Evolutionary conservation across 2,888 invertebrate genomes (phyloP), one percentile per base, ranked within the genome.

Genomic region (Choristoneura rosaceana): DNA sequence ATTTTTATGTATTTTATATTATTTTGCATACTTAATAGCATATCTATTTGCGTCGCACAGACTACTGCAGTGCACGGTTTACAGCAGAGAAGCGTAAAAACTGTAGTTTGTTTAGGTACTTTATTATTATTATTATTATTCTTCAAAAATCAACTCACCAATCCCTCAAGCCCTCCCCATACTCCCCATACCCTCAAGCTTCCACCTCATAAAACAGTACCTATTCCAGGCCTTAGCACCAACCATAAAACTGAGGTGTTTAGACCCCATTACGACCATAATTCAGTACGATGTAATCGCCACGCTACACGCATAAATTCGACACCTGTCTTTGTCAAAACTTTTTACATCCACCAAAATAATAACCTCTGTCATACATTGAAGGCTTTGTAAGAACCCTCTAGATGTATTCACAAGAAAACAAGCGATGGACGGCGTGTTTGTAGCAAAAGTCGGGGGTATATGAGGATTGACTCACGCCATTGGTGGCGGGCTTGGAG

Each of bases 221-320:
- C n/a, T n/a, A 43, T 65, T 52, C 43, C 52, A 66, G 61, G 4
- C 43, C 58, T 63, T 38, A 25, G 38, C 41, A 4, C 55, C 9
- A 45, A 33, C 70, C 64, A 59, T 69, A 69, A 71, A 52, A 45
- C n/a, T 8, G 41, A 43, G 45, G 58, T 62, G 65, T 65, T 59
- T 41, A 15, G 47, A 15, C 10, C 25, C 25, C 17, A 34, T 55
- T 38, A 14, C 65, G 2, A 9, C 25, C 25, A 50, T 17, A 47
- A 47, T 38, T 47, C 33, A 74, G 73, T 74, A 74, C 80, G 87
- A 87, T 87, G 86, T 80, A 77, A 90, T 88, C 87, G 81, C 79
- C 87, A 87, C 88, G 87, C 85, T 74, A 76, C 82, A 82, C 77
- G 78, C 84, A 89, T 90, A 90, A 90, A 89, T 89, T 86, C 86